Conservation (phyloP, 1,140 invertebrate species). For the Euwallacea fornicatus region DNA sequence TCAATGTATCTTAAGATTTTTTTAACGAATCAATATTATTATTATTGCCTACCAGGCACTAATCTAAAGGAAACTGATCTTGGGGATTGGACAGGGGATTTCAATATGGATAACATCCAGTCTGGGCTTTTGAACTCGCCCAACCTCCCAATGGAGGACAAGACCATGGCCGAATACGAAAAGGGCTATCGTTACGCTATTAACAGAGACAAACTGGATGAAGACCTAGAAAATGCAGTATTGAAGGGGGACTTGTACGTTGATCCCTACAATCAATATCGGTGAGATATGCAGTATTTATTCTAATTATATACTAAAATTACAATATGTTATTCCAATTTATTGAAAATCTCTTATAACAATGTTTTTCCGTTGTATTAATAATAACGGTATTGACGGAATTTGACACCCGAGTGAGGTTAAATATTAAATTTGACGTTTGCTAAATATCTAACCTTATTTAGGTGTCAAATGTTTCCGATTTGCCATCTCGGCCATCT, state of each 20-base stretch:
- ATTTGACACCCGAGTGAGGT: too few species aligned
- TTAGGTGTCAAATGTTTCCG: too few species aligned
- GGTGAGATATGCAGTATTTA: neutral
- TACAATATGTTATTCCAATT: too few species aligned
- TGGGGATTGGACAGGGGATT: slow-evolving; percentile 40
- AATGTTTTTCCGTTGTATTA: too few species aligned
- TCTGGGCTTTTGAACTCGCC: slow-evolving; percentile 38
- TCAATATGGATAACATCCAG: slow-evolving; percentile 37
- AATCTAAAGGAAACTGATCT: slow-evolving; percentile 39
- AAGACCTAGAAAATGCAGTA: slow-evolving; percentile 52
- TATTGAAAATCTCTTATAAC: too few species aligned
- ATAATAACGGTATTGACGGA: too few species aligned
- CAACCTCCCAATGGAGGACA: slow-evolving; percentile 41
- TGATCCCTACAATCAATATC: slow-evolving; percentile 44
- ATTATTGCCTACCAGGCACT: slow-evolving; percentile 28
- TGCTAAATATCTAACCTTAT: too few species aligned
- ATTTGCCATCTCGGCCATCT: too few species aligned
- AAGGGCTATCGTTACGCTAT: slow-evolving; percentile 50
- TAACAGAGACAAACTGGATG: slow-evolving; percentile 50
- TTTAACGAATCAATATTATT: too few species aligned
- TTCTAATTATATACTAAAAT: too few species aligned
- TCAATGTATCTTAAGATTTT: too few species aligned
- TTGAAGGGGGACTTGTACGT: slow-evolving; percentile 53
- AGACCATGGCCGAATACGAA: slow-evolving; percentile 50
- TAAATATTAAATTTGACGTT: too few species aligned